Evolutionary conservation across 2,888 invertebrate genomes (phyloP), one percentile per base, ranked within the genome.

Genomic region (Eulithis testata): DNA sequence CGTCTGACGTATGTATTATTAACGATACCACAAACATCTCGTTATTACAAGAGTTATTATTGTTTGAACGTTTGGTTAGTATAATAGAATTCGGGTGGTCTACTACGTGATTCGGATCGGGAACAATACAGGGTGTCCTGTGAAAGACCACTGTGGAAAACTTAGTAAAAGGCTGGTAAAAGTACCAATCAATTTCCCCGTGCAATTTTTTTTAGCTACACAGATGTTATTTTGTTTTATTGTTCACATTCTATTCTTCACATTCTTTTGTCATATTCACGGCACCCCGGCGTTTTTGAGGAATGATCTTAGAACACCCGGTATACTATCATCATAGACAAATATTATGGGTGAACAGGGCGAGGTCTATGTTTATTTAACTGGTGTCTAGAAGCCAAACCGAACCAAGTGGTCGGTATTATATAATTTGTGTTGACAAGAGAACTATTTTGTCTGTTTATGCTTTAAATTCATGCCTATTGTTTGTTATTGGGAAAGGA

Each of bases 1-100:
- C 43, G 56, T 78, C 74, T 81, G 83, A 82, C 85, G 79, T 72
- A 79, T 84, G 79, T 72, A 79, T 84, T 86, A 84, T 85, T 84
- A 85, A 87, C 81, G 83, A 82, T 77, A 77, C 78, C 63, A 74
- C 69, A 68, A 70, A 77, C 78, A 79, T 76, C 80, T 76, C 74
- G 74, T 77, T 74, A 76, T 76, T 76, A 81, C 75, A 75, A 72
- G 72, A 74, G 70, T 77, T 75, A 76, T 78, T 75, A 73, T 76
- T 76, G 73, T 77, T 74, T 70, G 71, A 72, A 70, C 66, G 68
- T 68, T 70, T 68, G 70, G 63, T 69, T 50, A 64, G 55, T 60
- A 56, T 47, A 58, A 59, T 66, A 63, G 65, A 63, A 60, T 68
- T 64, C 72, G 73, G 77, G 75, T 78, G 80, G 78, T 77, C 76